phyloP scores from a whole-genome alignment of 1,140 invertebrate genomes.

The Delia radicum region DNA sequence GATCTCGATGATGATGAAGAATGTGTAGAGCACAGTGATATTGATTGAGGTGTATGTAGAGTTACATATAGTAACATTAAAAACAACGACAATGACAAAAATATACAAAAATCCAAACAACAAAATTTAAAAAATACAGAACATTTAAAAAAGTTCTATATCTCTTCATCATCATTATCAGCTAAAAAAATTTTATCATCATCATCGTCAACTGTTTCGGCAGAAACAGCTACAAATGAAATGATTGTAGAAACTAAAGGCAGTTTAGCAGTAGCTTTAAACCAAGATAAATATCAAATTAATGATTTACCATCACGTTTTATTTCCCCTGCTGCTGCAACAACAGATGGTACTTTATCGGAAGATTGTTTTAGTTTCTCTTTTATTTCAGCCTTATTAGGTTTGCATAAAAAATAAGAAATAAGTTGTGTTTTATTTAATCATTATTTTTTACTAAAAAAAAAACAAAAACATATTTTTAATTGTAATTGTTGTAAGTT shows the following conservation, averaged over 20 bases:
- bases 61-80: conserved; percentile 26
- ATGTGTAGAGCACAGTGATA: conserved; percentile 42
- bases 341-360: conserved; percentile 22
- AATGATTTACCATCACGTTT: background rate
- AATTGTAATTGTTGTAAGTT: conserved; percentile 13
- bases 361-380: conserved; percentile 53
- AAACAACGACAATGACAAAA: conserved; percentile 8
- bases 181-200: background rate
- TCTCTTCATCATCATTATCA: background rate
- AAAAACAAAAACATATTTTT: background rate
- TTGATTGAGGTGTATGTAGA: conserved; percentile 47
- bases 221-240: conserved; percentile 21
- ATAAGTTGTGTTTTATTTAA: background rate
- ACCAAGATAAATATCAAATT: background rate
- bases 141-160: background rate
- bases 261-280: background rate
- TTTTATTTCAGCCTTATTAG: conserved; percentile 53
- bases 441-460: conserved; percentile 15
- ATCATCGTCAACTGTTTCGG: background rate
- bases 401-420: conserved; percentile 36
- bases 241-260: background rate
- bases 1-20: conserved; percentile 49
- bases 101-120: background rate
- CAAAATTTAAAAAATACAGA: background rate
- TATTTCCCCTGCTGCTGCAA: background rate